Evolutionary conservation across 2,888 invertebrate species (phyloP).

Genomic region (Margaritifera margaritifera): DNA sequence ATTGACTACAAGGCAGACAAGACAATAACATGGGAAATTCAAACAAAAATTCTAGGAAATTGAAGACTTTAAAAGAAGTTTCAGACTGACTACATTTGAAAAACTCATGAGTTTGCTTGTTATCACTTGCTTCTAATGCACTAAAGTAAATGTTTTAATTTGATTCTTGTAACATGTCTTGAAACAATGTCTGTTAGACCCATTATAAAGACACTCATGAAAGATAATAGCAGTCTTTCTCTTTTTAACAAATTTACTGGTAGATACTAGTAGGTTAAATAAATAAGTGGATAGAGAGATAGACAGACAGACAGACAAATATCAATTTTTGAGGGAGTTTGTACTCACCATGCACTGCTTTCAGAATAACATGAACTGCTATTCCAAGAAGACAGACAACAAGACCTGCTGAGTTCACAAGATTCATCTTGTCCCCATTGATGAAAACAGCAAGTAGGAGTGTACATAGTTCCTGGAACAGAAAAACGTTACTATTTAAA

Average conservation of each 20-base stretch:
- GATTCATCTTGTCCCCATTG: constrained; percentile 88
- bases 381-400: constrained; percentile 92
- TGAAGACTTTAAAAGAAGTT: too few relatives aligned
- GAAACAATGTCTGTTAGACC: too few relatives aligned
- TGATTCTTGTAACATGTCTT: too few relatives aligned
- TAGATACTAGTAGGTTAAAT: not conserved
- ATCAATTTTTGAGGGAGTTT: not conserved
- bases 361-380: constrained; percentile 82
- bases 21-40: not conserved
- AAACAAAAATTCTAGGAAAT: too few relatives aligned
- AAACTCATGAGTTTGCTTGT: not conserved
- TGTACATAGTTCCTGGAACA: constrained; percentile 90
- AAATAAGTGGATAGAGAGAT: not conserved
- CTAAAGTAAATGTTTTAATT: not conserved
- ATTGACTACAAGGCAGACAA: not conserved
- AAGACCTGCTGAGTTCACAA: constrained; percentile 88
- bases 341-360: constrained; percentile 66
- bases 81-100: not conserved
- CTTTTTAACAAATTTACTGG: not conserved
- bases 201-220: too few relatives aligned
- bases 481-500: constrained; percentile 10
- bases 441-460: constrained; percentile 89
- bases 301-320: not conserved
- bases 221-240: too few relatives aligned
- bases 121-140: not conserved